A percentile compares a stretch with the other conserved stretches of the same genome.
phyloP scores from a whole-genome alignment of 2,113 vertebrate genomes.

The Murina feae region DNA sequence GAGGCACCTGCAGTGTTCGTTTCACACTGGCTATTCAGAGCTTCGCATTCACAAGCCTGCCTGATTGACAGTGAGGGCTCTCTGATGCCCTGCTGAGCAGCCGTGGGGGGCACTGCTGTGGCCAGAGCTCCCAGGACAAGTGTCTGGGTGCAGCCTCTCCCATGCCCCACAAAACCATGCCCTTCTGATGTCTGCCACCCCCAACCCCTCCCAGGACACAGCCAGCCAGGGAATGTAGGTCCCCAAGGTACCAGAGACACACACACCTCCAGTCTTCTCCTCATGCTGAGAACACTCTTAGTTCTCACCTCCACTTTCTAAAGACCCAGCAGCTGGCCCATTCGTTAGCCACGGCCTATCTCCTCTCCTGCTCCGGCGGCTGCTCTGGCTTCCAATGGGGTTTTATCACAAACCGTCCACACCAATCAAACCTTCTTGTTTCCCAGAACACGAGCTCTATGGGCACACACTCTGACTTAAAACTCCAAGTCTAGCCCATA shows the following conservation, averaged over 20 bases:
- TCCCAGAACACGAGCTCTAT: not conserved
- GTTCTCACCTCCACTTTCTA: not conserved
- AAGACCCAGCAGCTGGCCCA: not conserved
- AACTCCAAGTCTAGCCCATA: not conserved
- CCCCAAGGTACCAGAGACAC: fast-evolving
- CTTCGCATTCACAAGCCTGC: not conserved
- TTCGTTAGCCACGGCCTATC: not conserved
- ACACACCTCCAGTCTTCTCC: not conserved
- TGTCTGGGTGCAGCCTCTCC: not conserved
- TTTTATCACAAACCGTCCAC: not conserved
- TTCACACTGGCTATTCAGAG: too few relatives aligned
- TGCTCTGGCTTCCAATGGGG: not conserved
- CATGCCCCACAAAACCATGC: not conserved
- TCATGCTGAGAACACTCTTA: not conserved
- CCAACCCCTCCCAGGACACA: not conserved
- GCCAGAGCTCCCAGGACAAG: not conserved
- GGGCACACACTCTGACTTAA: not conserved
- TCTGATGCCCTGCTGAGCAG: not conserved
- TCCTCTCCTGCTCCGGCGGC: not conserved
- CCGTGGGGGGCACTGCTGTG: not conserved
- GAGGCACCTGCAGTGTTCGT: not conserved
- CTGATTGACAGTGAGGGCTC: not conserved
- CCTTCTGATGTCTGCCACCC: not conserved
- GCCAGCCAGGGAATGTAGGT: not conserved
- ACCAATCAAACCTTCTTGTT: not conserved